A percentile compares a stretch with the other conserved stretches of the same genome.
Conservation (phyloP, 2,113 vertebrate genomes). For the Falco punctatus region DNA sequence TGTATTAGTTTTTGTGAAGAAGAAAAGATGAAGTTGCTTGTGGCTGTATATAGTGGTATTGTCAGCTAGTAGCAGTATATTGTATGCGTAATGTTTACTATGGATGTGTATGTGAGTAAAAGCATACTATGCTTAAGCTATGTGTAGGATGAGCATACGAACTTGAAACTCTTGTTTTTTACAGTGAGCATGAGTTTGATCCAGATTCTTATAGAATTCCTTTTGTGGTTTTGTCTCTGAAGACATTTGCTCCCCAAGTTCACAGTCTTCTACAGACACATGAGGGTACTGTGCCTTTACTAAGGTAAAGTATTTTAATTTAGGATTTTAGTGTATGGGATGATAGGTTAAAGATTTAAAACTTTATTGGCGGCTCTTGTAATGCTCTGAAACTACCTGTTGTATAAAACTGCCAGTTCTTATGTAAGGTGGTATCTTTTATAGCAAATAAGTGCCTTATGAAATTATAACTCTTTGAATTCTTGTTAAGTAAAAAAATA, state of each 20-base stretch:
- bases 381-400: neutral
- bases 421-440: neutral
- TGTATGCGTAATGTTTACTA: rapidly evolving
- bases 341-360: neutral
- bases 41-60: neutral
- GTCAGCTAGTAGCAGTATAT: neutral
- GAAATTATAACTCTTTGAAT: neutral
- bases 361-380: neutral
- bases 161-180: constrained; percentile 24
- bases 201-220: constrained; percentile 93
- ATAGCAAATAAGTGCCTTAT: neutral
- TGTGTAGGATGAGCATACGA: neutral
- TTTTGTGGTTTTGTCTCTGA: constrained; percentile 90
- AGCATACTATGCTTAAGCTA: neutral
- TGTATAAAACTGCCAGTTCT: neutral
- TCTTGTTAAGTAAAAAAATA: neutral
- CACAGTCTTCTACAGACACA: constrained; percentile 94
- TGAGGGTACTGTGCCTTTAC: constrained; percentile 91
- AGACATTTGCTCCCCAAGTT: constrained; percentile 89
- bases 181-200: constrained; percentile 94
- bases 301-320: constrained; percentile 81
- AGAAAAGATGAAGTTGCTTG: neutral
- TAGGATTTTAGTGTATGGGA: neutral
- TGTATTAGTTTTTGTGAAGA: neutral
- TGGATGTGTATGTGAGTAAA: neutral